Evolutionary conservation across 2,113 vertebrate genomes (phyloP).

Genomic region (Chionis minor): DNA sequence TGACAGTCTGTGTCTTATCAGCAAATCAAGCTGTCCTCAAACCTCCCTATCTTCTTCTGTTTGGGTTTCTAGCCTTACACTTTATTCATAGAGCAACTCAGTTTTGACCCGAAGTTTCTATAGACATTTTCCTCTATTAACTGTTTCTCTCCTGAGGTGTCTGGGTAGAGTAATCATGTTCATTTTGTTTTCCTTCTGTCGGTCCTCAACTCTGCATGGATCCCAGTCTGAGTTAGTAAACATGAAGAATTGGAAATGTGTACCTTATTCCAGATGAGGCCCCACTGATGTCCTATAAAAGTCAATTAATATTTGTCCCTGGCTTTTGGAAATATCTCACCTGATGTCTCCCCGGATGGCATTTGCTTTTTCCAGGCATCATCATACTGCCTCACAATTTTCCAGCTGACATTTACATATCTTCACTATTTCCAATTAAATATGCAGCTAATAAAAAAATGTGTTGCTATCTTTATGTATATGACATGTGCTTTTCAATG

Average conservation of each 20-base stretch:
- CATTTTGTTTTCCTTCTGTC: not conserved
- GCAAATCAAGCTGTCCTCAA: not conserved
- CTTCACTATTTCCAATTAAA: not conserved
- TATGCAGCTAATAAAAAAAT: not conserved
- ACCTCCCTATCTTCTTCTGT: not conserved
- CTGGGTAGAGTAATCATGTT: not conserved
- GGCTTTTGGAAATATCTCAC: not conserved
- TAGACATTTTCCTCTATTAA: not conserved
- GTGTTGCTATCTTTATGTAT: not conserved
- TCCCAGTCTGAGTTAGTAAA: not conserved
- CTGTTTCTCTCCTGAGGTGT: not conserved
- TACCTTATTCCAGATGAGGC: not conserved
- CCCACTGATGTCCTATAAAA: not conserved
- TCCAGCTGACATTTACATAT: not conserved
- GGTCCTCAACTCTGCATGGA: not conserved
- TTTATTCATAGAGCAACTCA: not conserved
- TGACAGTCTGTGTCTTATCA: not conserved
- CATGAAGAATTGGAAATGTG: not conserved
- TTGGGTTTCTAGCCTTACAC: not conserved
- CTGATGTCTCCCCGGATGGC: not conserved
- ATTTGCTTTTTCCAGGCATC: not conserved
- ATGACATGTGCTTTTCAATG: not conserved
- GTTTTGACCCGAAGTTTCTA: not conserved
- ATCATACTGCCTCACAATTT: not conserved
- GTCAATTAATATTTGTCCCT: not conserved